Base-by-base conservation (phyloP, 2,113 vertebrate species). In the Dissostichus mawsoni region DNA sequence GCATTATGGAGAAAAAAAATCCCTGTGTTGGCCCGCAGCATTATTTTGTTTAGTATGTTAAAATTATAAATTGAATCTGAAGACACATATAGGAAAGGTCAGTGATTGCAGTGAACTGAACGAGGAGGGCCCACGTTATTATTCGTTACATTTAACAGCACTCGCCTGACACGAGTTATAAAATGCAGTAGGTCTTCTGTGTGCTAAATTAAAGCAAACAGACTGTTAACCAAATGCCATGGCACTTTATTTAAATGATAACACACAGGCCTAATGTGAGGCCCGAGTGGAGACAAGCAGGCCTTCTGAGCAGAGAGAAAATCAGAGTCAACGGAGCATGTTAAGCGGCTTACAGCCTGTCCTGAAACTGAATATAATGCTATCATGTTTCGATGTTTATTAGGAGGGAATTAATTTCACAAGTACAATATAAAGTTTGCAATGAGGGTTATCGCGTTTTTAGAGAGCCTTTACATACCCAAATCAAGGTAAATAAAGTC, bases 1-100 rank as follows among this genome's bases (percentile, higher is more conserved):
- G 92, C 94, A 94, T 94, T 92, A 94, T 95, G 92, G 95, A 94
- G 90, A 87, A 11, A 94, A 92, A 91, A 88, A 82, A 80, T 29
- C 29, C 29, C 29, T 29, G 29, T 29, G 29, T 29, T 62, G 59
- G n/a, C 17, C 59, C 1, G 7, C n/a, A 74, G 61, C 13, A n/a
- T 64, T 57, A 29, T 75, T 17, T 36, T 29, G 8, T 17, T 5
- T 13, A 14, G 13, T 16, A 16, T 57, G 58, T n/a, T 58, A 17
- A 65, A 81, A 80, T 65, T 29, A 62, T 58, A 33, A 67, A 82
- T 73, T 51, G 14, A 25, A 56, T 68, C 73, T 25, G 16, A 33
- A 17, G 47, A 68, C 18, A 68, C 62, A 55, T 1, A 36, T 1
- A 41, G 59, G 55, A 76, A 92, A 82, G 69, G 75, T 89, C 76